phyloP scores from a whole-genome alignment of 92 coral and sea anemone species.

The Zoanthus solanderi region DNA sequence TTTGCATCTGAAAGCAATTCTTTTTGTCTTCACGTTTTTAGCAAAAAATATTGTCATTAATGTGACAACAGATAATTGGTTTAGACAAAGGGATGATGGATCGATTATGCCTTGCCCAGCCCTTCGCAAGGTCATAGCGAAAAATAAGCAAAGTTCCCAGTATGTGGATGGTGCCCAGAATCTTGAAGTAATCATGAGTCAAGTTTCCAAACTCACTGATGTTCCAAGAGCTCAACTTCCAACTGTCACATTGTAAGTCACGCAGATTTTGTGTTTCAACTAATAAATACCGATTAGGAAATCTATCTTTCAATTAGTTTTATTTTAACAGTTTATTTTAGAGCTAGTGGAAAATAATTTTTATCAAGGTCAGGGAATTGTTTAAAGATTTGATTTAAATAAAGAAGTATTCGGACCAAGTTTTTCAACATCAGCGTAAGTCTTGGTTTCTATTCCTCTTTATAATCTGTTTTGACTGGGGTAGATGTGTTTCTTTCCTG shows the following conservation, averaged over 20 bases:
- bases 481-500: too few relatives aligned
- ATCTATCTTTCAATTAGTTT: too few relatives aligned
- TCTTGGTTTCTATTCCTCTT: too few relatives aligned
- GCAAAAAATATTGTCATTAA: constrained; percentile 67
- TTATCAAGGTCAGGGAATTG: too few relatives aligned
- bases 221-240: constrained; percentile 68
- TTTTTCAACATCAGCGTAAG: too few relatives aligned
- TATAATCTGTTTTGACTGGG: too few relatives aligned
- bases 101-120: constrained; percentile 63
- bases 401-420: too few relatives aligned
- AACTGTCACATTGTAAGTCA: constrained; percentile 63
- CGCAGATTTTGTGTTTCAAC: neutral
- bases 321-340: too few relatives aligned
- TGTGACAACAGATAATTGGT: constrained; percentile 73
- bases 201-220: constrained; percentile 66
- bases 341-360: too few relatives aligned
- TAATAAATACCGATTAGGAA: too few relatives aligned
- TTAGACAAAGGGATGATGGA: constrained; percentile 78
- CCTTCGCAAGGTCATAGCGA: constrained; percentile 10
- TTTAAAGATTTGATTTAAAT: too few relatives aligned
- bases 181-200: constrained; percentile 79
- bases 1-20: neutral
- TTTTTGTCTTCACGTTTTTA: neutral
- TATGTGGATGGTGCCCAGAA: constrained; percentile 64
- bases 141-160: constrained; percentile 52